A percentile compares a stretch with the other conserved stretches of the same genome.
phyloP scores from a whole-genome alignment of 2,797 vertebrate species.

The Pelobates cultripes region DNA sequence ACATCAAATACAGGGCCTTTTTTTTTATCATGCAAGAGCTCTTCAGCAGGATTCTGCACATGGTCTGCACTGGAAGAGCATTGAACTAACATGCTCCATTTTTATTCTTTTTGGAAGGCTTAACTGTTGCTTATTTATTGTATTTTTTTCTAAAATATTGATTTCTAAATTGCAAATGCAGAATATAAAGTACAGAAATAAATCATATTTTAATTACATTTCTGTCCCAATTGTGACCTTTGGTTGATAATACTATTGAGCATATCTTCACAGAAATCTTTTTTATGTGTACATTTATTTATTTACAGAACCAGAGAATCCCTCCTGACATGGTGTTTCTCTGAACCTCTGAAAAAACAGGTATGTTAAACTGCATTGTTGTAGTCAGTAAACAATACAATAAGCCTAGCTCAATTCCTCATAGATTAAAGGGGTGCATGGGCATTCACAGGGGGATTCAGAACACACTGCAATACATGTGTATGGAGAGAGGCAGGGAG shows the following conservation, averaged over 20 bases:
- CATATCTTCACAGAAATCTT: slow-evolving; percentile 59
- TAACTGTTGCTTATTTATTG: slow-evolving; percentile 62
- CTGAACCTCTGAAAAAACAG: slow-evolving; percentile 93
- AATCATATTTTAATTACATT: slow-evolving; percentile 68
- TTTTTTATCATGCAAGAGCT: too few relatives aligned
- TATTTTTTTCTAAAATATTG: slow-evolving; percentile 64
- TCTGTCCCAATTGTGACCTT: slow-evolving; percentile 64
- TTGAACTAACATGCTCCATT: too few relatives aligned
- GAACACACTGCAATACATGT: too few relatives aligned
- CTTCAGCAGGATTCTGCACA: too few relatives aligned
- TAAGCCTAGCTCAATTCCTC: too few relatives aligned
- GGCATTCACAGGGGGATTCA: too few relatives aligned
- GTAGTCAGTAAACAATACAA: too few relatives aligned
- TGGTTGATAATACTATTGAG: slow-evolving; percentile 59
- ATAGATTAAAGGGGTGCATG: too few relatives aligned
- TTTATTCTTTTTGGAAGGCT: slow-evolving; percentile 57
- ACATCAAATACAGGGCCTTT: too few relatives aligned
- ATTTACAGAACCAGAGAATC: slow-evolving; percentile 92
- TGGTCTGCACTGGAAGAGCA: too few relatives aligned
- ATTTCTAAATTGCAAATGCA: slow-evolving; percentile 65
- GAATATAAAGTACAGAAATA: slow-evolving; percentile 61
- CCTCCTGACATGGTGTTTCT: slow-evolving; percentile 98
- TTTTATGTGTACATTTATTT: slow-evolving; percentile 52
- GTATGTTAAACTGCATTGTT: slow-evolving; percentile 68
- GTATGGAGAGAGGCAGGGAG: too few relatives aligned